These are phyloP conservation scores for Cephus pulcher DNA, from an alignment of 2,888 invertebrate genomes.

Conservation along the genomic window DNA sequence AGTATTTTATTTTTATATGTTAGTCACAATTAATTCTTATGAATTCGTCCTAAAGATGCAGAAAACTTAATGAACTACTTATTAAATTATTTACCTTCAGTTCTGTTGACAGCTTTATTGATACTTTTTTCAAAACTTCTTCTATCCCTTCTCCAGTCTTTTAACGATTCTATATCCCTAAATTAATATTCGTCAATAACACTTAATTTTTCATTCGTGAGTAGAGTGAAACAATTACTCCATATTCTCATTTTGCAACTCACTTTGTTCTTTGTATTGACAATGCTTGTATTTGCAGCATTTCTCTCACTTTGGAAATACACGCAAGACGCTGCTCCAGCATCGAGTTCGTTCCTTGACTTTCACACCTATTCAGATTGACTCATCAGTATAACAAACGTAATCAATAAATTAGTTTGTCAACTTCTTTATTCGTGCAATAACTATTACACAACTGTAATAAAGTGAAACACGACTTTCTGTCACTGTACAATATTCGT, in stretches of 20 bases:
- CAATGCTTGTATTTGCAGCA: slow-evolving; percentile 70
- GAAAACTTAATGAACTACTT: not conserved
- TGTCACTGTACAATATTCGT: not conserved
- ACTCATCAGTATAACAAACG: slow-evolving; percentile 7
- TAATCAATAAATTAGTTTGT: slow-evolving; percentile 8
- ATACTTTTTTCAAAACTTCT: slow-evolving; percentile 53
- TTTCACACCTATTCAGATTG: slow-evolving; percentile 42
- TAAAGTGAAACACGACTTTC: not conserved
- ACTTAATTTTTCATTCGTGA: too few species aligned
- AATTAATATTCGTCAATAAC: slow-evolving; percentile 10
- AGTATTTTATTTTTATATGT: not conserved
- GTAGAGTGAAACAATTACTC: not conserved
- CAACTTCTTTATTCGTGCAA: not conserved
- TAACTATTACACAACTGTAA: not conserved
- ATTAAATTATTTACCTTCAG: slow-evolving; percentile 39
- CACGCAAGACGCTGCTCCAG: slow-evolving; percentile 58
- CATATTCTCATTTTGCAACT: slow-evolving; percentile 34
- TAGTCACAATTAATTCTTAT: slow-evolving; percentile 4
- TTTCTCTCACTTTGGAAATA: slow-evolving; percentile 70
- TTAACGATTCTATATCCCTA: slow-evolving; percentile 68
- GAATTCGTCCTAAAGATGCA: not conserved
- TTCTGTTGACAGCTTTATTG: slow-evolving; percentile 48
- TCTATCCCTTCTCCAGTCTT: slow-evolving; percentile 70
- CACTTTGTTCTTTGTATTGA: slow-evolving; percentile 74
- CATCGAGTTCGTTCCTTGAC: slow-evolving; percentile 29